A percentile compares a stretch with the other conserved stretches of the same genome.
Evolutionary conservation across 2,888 invertebrate genomes (phyloP).

Genomic region (Harpalus rubripes): DNA sequence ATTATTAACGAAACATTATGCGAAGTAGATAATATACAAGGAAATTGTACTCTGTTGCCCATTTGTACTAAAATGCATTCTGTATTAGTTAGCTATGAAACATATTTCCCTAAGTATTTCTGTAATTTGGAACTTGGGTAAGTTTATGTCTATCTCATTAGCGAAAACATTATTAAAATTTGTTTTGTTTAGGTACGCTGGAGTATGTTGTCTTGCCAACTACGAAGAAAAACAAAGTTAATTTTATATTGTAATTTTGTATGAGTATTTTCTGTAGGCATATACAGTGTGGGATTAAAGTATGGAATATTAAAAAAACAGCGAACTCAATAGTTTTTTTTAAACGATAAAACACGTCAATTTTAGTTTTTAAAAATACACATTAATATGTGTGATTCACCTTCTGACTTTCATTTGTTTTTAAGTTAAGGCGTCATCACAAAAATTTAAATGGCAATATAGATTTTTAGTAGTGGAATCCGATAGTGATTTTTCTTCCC

Average conservation of each 20-base stretch:
- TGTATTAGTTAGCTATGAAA: background rate
- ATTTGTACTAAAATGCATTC: constrained; percentile 9
- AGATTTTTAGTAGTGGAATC: too few species aligned
- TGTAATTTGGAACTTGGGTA: constrained; percentile 15
- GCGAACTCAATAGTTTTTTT: too few species aligned
- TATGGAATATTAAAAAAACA: too few species aligned
- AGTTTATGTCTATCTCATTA: background rate
- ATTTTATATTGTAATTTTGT: background rate
- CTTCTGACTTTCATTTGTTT: too few species aligned
- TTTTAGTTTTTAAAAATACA: too few species aligned
- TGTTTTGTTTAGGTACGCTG: constrained; percentile 24
- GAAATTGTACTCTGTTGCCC: constrained; percentile 36
- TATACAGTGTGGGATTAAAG: too few species aligned
- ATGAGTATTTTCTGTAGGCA: background rate
- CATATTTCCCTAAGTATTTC: constrained; percentile 35
- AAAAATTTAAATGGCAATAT: too few species aligned
- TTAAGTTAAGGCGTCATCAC: too few species aligned
- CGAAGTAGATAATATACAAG: constrained; percentile 18
- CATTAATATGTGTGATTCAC: too few species aligned
- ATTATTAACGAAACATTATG: constrained; percentile 5
- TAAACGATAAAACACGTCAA: too few species aligned
- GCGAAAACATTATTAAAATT: background rate
- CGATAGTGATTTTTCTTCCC: too few species aligned
- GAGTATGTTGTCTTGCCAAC: constrained; percentile 11
- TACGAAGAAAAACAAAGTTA: constrained; percentile 9